Conservation (phyloP, 2,888 invertebrate species). For the Cosmorhoe ocellata region DNA sequence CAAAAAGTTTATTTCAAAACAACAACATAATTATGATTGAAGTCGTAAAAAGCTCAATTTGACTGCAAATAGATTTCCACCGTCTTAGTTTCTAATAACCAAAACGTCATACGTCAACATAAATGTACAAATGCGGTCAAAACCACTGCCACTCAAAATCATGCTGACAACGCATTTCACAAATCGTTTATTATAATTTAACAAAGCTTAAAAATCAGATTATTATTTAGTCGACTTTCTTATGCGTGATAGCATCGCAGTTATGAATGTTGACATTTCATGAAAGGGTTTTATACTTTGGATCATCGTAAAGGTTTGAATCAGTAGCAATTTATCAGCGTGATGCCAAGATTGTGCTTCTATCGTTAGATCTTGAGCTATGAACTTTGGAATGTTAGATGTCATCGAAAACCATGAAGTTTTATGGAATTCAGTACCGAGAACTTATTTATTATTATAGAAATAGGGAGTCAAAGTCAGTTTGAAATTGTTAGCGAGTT, state of each 20-base stretch:
- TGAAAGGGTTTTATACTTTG: conserved; percentile 54
- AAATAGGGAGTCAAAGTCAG: too few relatives aligned
- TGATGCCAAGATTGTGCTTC: conserved; percentile 42
- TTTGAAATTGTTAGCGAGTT: too few relatives aligned
- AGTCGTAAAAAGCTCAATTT: too few relatives aligned
- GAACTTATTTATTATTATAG: too few relatives aligned
- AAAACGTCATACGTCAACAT: neutral
- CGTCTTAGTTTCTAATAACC: neutral
- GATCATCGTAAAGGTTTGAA: conserved; percentile 38
- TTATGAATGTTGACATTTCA: conserved; percentile 67
- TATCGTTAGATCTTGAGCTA: conserved; percentile 9
- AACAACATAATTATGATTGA: too few relatives aligned
- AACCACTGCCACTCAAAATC: conserved; percentile 39
- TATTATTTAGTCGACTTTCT: conserved; percentile 54
- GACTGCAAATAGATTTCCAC: too few relatives aligned
- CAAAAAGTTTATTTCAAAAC: too few relatives aligned
- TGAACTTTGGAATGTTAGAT: neutral
- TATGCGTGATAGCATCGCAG: conserved; percentile 69
- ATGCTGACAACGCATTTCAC: conserved; percentile 79
- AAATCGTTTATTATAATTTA: conserved; percentile 71
- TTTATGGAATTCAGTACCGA: neutral
- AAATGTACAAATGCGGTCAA: neutral
- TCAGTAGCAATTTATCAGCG: conserved; percentile 62
- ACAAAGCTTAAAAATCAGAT: neutral
- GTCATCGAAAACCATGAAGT: neutral